Evolutionary conservation across 2,797 vertebrate genomes (phyloP).

Genomic region (Rhabdophis nuchalis): DNA sequence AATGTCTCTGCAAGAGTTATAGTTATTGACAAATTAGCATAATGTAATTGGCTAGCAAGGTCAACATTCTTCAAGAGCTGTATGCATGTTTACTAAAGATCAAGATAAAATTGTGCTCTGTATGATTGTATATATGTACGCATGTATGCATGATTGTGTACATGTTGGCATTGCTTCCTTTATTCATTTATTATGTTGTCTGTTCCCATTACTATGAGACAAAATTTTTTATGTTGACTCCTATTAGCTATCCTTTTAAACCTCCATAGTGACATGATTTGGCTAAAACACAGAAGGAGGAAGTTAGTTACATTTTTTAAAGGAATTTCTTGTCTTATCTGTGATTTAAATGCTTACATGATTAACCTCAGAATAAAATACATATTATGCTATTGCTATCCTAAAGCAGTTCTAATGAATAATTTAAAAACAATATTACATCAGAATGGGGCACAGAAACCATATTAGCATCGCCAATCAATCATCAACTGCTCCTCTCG

Average conservation of each 20-base stretch:
- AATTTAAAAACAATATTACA: neutral
- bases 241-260: neutral
- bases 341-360: neutral
- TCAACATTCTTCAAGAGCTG: conserved; percentile 60
- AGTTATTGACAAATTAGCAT: conserved; percentile 68
- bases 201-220: neutral
- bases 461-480: neutral
- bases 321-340: neutral
- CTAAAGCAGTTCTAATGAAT: neutral
- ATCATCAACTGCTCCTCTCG: neutral
- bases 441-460: neutral
- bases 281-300: neutral
- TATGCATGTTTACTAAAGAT: conserved; percentile 52
- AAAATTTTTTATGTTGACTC: neutral
- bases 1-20: conserved; percentile 63
- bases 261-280: neutral
- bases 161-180: neutral
- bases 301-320: neutral
- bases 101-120: conserved; percentile 49
- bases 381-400: neutral
- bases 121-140: neutral
- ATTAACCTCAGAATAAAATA: neutral
- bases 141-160: neutral
- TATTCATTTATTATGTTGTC: neutral
- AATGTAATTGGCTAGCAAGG: conserved; percentile 69